phyloP scores from a whole-genome alignment of 92 coral and sea anemone genomes.

The Epizoanthus rinbou region DNA sequence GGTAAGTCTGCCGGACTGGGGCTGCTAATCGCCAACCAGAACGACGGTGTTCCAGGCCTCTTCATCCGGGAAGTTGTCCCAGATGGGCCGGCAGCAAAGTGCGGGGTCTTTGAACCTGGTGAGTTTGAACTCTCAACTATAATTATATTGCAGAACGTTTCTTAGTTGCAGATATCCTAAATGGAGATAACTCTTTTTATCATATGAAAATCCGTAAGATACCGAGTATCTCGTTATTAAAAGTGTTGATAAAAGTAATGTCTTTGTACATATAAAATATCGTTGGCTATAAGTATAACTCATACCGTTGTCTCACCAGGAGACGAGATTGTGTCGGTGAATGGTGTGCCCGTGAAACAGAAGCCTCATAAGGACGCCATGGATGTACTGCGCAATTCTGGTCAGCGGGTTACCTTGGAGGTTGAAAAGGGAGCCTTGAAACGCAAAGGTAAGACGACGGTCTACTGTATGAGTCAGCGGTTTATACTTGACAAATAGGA shows the following conservation, averaged over 20 bases:
- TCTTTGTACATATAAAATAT: no score
- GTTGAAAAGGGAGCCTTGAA: conserved; percentile 52
- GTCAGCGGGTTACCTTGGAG: conserved; percentile 45
- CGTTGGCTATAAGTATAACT: neutral
- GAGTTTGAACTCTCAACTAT: neutral
- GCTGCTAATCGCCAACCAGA: conserved; percentile 70
- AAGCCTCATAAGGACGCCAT: conserved; percentile 74
- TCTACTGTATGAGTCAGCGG: no score
- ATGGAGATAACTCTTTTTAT: no score
- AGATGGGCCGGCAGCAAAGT: conserved; percentile 69
- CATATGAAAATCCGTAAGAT: no score
- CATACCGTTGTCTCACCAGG: conserved; percentile 44
- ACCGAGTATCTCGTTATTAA: no score
- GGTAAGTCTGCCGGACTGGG: conserved; percentile 72
- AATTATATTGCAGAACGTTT: neutral
- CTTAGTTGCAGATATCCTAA: neutral
- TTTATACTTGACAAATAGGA: no score
- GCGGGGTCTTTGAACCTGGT: conserved; percentile 73
- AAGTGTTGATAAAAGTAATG: no score
- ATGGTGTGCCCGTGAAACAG: conserved; percentile 66
- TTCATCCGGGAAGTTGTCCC: conserved; percentile 77
- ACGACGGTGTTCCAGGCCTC: conserved; percentile 70
- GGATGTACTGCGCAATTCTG: conserved; percentile 52
- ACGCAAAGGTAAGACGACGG: conserved; percentile 43
- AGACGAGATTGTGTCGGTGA: conserved; percentile 78